Evolutionary conservation across 2,797 vertebrate species (phyloP).

Genomic region (Tragelaphus oryx): DNA sequence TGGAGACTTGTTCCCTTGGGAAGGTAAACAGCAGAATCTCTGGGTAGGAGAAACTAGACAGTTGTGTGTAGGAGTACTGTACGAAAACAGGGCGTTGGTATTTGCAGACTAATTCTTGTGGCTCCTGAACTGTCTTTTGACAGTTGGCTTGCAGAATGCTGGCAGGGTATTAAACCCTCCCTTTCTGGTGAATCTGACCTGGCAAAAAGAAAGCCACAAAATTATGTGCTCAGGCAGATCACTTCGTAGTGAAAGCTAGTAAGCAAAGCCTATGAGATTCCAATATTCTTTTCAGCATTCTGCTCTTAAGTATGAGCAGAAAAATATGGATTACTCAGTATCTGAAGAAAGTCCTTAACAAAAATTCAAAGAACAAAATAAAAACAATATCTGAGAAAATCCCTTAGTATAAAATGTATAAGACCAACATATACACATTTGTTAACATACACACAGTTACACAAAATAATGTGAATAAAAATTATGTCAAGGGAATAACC

Average conservation of each 20-base stretch:
- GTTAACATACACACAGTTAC: not conserved
- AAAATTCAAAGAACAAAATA: slow-evolving; percentile 3
- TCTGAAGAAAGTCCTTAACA: not conserved
- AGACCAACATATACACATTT: not conserved
- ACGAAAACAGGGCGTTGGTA: not conserved
- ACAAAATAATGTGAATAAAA: not conserved
- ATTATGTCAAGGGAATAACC: not conserved
- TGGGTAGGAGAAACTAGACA: not conserved
- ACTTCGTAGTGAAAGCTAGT: not conserved
- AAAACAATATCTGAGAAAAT: not conserved
- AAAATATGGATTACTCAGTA: not conserved
- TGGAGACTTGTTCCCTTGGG: not conserved
- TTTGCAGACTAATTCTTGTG: not conserved
- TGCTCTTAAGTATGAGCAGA: not conserved
- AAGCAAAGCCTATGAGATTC: not conserved
- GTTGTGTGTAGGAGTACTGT: not conserved
- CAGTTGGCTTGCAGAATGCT: not conserved
- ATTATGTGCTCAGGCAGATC: not conserved
- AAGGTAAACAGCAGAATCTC: not conserved
- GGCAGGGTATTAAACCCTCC: not conserved
- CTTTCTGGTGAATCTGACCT: not conserved
- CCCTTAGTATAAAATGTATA: not conserved
- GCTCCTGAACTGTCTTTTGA: not conserved
- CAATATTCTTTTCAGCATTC: not conserved
- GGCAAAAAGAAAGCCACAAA: not conserved